Evolutionary conservation across 1,140 invertebrate genomes (phyloP), one percentile per base, ranked within the genome.

Genomic region (Leptinotarsa lineolata): DNA sequence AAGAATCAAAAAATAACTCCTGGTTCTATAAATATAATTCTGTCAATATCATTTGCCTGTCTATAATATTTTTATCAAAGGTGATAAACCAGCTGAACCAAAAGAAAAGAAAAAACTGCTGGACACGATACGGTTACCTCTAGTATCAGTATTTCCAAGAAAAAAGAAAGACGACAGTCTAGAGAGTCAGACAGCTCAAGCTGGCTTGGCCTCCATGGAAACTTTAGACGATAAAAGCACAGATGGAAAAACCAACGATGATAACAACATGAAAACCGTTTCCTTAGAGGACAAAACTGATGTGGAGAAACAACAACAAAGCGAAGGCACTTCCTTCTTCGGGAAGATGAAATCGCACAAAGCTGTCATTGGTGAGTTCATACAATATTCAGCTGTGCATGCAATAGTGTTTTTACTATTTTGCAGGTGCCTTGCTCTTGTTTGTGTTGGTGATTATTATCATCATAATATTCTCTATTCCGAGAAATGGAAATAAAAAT

Each of bases 141-240:
- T 91, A 64, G 89, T 88, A 16, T 89, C 89, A 21, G 89, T 91
- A 70, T 88, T 91, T 76, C 88, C 82, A 61, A 58, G 78, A 66
- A 81, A 80, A 75, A 81, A 83, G 73, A 79, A 81, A 77, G 77
- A 74, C 5, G 81, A 83, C 15, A 79, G 79, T 61, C 72, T 83
- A n/a, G 79, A 80, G 18, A 80, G 68, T 45, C 84, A 77, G 79
- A 82, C 67, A 78, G 83, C 83, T 13, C 89, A 89, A 78, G 92
- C 91, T 3, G 90, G 91, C 59, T 85, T 94, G 66, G 92, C 93
- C 0, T 93, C 92, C 2, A 90, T 92, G 86, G 93, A 93, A 81
- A 94, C 92, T 0, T 84, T 93, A 4, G 91, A 93, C 80, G 90
- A 92, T 77, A 84, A 87, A 2, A 79, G 78, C 58, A 74, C 72